Percentiles rank a stretch among this genome's conserved stretches.
phyloP scores from a whole-genome alignment of 2,113 vertebrate genomes.

The Fukomys damarensis region DNA sequence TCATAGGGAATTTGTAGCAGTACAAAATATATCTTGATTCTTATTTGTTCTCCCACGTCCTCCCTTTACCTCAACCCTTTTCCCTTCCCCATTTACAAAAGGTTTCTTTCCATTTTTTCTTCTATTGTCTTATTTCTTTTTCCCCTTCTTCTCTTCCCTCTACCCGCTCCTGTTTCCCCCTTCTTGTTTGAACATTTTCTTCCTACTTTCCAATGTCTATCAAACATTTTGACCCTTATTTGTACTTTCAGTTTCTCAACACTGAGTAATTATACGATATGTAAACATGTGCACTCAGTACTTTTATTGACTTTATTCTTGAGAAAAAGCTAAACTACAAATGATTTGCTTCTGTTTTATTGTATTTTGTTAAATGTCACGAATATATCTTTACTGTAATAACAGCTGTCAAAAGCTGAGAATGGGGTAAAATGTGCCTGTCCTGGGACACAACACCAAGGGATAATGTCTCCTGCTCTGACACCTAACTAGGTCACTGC shows the following conservation, averaged over 20 bases:
- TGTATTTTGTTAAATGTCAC: neutral
- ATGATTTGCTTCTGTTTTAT: neutral
- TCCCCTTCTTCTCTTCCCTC: neutral
- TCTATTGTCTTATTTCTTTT: neutral
- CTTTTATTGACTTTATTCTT: conserved; percentile 58
- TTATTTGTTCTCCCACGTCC: neutral
- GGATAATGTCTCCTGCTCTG: neutral
- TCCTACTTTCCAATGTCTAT: neutral
- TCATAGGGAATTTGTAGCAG: neutral
- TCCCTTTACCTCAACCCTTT: neutral
- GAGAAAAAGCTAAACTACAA: conserved; percentile 53
- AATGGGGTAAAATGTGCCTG: accelerated
- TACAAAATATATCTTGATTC: neutral
- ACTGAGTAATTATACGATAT: neutral
- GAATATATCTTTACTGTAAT: neutral
- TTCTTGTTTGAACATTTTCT: neutral
- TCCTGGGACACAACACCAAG: accelerated
- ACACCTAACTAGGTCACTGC: neutral
- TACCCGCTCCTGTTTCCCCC: accelerated
- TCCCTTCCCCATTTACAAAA: neutral
- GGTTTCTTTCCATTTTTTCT: neutral
- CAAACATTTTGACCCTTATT: neutral
- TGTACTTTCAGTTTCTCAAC: neutral
- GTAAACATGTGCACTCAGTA: neutral
- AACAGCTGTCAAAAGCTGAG: neutral